A percentile compares a stretch with the other conserved stretches of the same genome.
Conservation (phyloP, 2,888 invertebrate genomes). For the Dynastes tityus region DNA sequence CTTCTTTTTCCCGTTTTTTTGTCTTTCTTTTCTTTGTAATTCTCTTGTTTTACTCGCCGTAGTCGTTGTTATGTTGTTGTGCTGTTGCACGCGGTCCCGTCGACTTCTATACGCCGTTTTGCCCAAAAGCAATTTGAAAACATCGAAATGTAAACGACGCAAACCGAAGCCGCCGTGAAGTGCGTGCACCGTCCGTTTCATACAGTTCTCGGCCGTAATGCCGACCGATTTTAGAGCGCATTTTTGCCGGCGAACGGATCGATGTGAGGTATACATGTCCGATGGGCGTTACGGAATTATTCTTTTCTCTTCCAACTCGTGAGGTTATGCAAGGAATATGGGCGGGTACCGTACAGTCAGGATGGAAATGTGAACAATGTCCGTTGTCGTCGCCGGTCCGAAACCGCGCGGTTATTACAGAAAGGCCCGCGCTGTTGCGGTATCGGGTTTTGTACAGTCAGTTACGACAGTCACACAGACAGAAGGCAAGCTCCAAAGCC, state of each 20-base stretch:
- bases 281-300: conserved; percentile 72
- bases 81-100: conserved; percentile 3
- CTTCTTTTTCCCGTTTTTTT: no score
- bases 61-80: background rate
- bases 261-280: conserved; percentile 71
- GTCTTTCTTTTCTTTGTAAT: no score
- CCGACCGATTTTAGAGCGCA: conserved; percentile 64
- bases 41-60: background rate
- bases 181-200: conserved; percentile 40
- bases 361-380: conserved; percentile 58
- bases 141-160: conserved; percentile 66
- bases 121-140: conserved; percentile 69
- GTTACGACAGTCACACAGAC: no score
- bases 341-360: conserved; percentile 69
- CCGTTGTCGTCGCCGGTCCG: background rate
- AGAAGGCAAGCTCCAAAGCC: background rate
- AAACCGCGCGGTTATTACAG: background rate
- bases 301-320: conserved; percentile 72
- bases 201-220: conserved; percentile 60
- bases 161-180: conserved; percentile 53
- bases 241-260: conserved; percentile 69
- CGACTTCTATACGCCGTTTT: conserved; percentile 53
- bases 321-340: conserved; percentile 72
- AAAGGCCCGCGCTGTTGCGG: background rate
- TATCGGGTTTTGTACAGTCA: background rate